Base-by-base conservation (phyloP, 2,888 invertebrate species). In the Tiliacea aurago region DNA sequence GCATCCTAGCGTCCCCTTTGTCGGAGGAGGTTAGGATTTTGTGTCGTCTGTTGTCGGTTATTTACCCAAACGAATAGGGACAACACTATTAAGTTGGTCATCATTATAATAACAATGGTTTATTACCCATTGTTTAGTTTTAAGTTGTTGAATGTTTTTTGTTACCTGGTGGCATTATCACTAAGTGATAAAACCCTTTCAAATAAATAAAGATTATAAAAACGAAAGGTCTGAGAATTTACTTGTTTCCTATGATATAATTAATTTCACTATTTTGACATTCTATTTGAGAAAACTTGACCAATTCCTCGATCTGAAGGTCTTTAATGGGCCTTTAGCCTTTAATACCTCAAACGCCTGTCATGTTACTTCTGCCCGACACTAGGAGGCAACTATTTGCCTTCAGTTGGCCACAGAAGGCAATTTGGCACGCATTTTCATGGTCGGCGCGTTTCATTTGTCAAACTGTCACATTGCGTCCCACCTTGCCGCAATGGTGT, bases 331-430 rank as follows among this genome's bases (percentile, higher is more conserved):
- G 28, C 4, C 9, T 28, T n/a, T 11, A 28, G 13, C 28, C 10
- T 33, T 49, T 53, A 53, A 33, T n/a, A 18, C 15, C 33, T 64
- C n/a, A 55, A 86, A 84, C 91, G 88, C 90, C 88, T 90, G 87
- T 80, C 81, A 76, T 15, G 28, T 66, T 71, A 59, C 56, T 28
- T 33, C 15, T 47, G 28, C 47, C 11, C 47, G 64, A 73, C 76
- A 11, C 76, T 37, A 28, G 33, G 15, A 58, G 23, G 28, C 73
- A 78, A 70, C 74, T 70, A 66, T 81, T 83, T 81, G 72, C 81
- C 59, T 66, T 41, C 59, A 51, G 18, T 43, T 49, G 59, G 11
- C 45, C 59, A 53, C 64, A 73, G 69, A 43, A 15, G n/a, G 20
- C 37, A 67, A 43, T 9, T 28, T 55, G 41, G n/a, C 37, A 66